Percentiles rank a stretch among this genome's conserved stretches.
Evolutionary conservation across 1,140 invertebrate genomes (phyloP).

Genomic region (Heliconius nattereri): DNA sequence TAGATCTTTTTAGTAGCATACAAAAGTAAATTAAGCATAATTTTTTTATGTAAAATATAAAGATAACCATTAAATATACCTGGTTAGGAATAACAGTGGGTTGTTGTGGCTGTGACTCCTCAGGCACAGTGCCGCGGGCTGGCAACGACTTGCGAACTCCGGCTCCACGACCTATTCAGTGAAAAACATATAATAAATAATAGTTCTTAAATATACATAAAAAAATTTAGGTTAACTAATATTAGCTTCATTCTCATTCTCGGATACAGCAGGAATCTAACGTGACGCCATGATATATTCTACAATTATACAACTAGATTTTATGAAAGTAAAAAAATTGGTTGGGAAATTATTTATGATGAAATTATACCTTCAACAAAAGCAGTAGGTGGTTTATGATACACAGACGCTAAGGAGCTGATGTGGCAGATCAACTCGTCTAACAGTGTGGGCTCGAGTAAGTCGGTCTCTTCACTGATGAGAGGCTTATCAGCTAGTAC

Average conservation of each 20-base stretch:
- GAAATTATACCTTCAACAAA: slow-evolving; percentile 92
- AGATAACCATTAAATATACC: slow-evolving; percentile 61
- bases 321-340: no score
- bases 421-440: slow-evolving; percentile 99
- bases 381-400: slow-evolving; percentile 99
- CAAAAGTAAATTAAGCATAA: no score
- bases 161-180: slow-evolving; percentile 80
- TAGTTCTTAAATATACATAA: no score
- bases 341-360: no score
- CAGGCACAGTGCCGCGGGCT: slow-evolving; percentile 78
- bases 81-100: slow-evolving; percentile 89
- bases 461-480: slow-evolving; percentile 99
- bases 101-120: slow-evolving; percentile 60
- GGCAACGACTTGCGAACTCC: slow-evolving; percentile 86
- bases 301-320: no score
- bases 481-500: slow-evolving; percentile 99
- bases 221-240: no score
- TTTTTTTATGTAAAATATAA: no score
- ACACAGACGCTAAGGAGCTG: slow-evolving; percentile 98
- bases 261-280: no score
- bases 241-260: no score
- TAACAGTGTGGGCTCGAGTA: slow-evolving; percentile 97
- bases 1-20: no score
- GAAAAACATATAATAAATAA: background rate
- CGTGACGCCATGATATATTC: no score